phyloP scores from a whole-genome alignment of 2,888 invertebrate genomes.

The Eristalis tenax region DNA sequence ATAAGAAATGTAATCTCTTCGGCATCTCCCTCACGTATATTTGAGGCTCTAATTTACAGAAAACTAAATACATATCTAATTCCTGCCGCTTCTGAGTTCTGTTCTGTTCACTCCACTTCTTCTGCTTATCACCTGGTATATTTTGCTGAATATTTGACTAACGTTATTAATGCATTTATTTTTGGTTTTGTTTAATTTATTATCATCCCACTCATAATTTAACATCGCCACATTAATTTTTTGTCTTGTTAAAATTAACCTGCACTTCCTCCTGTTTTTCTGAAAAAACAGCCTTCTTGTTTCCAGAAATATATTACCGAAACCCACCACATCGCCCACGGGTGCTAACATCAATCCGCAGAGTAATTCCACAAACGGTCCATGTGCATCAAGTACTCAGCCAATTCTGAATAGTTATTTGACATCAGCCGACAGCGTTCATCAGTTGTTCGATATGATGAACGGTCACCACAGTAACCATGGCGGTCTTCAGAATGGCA shows the following conservation, averaged over 20 bases:
- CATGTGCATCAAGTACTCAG: slow-evolving; percentile 55
- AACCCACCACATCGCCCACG: slow-evolving; percentile 74
- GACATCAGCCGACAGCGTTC: slow-evolving; percentile 72
- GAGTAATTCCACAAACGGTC: slow-evolving; percentile 65
- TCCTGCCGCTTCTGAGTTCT: too few relatives aligned
- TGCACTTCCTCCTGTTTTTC: slow-evolving; percentile 72
- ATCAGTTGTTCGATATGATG: slow-evolving; percentile 73
- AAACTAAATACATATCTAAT: too few relatives aligned
- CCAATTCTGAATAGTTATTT: slow-evolving; percentile 74
- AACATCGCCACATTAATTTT: slow-evolving; percentile 74
- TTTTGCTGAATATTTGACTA: background rate
- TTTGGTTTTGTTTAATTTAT: slow-evolving; percentile 29
- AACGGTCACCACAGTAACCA: slow-evolving; percentile 73
- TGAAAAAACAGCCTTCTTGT: slow-evolving; percentile 76
- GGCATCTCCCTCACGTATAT: too few relatives aligned
- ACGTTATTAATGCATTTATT: background rate
- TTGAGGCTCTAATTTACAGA: too few relatives aligned
- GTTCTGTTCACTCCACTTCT: too few relatives aligned
- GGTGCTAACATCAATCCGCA: slow-evolving; percentile 42
- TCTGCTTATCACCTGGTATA: background rate
- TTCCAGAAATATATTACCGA: slow-evolving; percentile 81
- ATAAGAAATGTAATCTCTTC: too few relatives aligned
- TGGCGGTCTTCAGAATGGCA: slow-evolving; percentile 57
- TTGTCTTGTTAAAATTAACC: slow-evolving; percentile 73
- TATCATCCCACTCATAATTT: slow-evolving; percentile 69